These are phyloP conservation scores for Marronus borbonicus DNA, from an alignment of 2,888 invertebrate genomes.

Conservation along the genomic window DNA sequence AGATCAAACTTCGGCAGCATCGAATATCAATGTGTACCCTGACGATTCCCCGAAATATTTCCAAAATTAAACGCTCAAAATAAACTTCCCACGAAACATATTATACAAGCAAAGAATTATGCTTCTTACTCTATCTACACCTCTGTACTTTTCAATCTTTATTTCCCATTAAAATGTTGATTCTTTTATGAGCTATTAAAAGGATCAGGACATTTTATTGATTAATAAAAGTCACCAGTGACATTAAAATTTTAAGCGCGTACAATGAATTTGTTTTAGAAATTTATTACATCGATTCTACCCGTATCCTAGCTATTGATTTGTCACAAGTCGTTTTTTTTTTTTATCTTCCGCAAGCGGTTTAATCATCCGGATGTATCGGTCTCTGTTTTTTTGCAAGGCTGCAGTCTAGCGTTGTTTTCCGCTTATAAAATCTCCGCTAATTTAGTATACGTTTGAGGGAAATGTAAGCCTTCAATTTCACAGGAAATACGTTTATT, in stretches of 20 bases:
- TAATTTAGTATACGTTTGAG: background rate
- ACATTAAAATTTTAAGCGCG: background rate
- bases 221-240: no score
- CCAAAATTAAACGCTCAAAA: no score
- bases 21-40: no score
- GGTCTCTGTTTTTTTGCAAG: background rate
- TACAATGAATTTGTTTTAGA: background rate
- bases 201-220: no score
- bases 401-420: background rate
- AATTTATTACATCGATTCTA: background rate
- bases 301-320: background rate
- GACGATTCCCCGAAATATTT: no score
- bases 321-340: background rate
- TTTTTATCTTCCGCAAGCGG: background rate
- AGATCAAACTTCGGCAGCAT: no score
- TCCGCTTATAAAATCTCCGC: background rate
- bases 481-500: background rate
- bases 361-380: background rate
- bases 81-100: no score
- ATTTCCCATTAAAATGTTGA: no score
- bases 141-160: no score
- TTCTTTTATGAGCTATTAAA: no score
- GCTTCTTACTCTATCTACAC: no score
- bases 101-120: no score
- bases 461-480: background rate